A percentile compares a stretch with the other conserved stretches of the same genome.
Conservation (phyloP, 2,113 vertebrate genomes). For the Holacanthus passer region DNA sequence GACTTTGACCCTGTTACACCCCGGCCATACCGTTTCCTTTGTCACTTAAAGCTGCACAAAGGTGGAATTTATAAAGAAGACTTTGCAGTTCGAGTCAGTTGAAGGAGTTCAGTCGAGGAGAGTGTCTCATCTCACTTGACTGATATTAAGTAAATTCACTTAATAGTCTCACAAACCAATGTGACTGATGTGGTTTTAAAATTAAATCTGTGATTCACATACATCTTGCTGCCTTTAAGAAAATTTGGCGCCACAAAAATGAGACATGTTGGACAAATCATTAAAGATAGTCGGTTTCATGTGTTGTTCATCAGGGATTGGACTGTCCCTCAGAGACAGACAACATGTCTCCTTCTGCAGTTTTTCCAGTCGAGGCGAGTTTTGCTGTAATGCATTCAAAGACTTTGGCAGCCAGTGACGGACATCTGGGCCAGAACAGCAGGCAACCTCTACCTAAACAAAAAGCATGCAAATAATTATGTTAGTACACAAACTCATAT, state of each 20-base stretch:
- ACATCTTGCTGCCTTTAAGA: neutral
- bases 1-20: constrained; percentile 71
- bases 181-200: neutral
- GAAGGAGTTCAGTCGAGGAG: neutral
- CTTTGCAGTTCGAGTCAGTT: neutral
- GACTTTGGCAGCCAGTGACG: constrained; percentile 62
- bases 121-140: neutral
- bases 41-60: constrained; percentile 31
- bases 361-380: constrained; percentile 10
- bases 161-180: neutral
- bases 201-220: neutral
- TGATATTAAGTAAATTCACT: constrained; percentile 11
- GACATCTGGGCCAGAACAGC: constrained; percentile 75
- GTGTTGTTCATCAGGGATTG: constrained; percentile 15
- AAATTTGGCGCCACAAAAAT: neutral
- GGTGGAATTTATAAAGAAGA: neutral
- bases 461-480: constrained; percentile 69
- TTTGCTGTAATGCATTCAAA: constrained; percentile 24
- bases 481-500: constrained; percentile 63
- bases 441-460: constrained; percentile 66
- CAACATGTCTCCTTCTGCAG: constrained; percentile 24
- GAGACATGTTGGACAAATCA: constrained; percentile 21
- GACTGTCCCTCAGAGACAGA: neutral
- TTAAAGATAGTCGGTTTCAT: neutral
- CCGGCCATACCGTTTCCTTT: neutral